Evolutionary conservation across 30 jellyfish, hydroid and myxozoan genomes (phyloP), one percentile per base, ranked within the genome.

Genomic region (Aurelia aurita complex sp. Pacific): DNA sequence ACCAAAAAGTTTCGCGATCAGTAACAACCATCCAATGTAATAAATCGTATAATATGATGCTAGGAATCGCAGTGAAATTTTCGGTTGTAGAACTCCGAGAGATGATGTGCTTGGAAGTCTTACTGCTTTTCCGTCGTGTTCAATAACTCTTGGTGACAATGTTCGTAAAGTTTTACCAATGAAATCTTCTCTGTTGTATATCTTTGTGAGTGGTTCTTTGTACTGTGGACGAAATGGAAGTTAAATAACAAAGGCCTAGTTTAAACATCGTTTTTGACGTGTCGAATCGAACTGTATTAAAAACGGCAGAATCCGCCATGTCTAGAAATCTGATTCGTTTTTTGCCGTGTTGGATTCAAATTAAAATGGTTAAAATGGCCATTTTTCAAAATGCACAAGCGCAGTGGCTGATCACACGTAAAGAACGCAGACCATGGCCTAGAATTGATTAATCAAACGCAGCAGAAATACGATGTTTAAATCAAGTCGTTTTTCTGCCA

Each of bases 11-110:
- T 43, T 79, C 38, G 93, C 64, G 2, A 90, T 53, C 50, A 90
- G 61, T 68, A 82, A 14, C 64, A 90, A 77, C 97, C 94, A 90
- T 14, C 66, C 64, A 0, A 79, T 54, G 87, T 85, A 91, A 75
- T 73, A 94, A 18, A 91, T 19, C 17, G 93, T 67, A 85, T 91
- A 91, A 74, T 85, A 85, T 10, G 98, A 91, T 13, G 89, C 96
- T 12, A 89, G 80, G 63, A 73, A 91, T 10, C 98, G 90, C 42
- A 91, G 95, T 4, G 96, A 91, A 54, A 91, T 65, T 23, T 88
- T 86, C 51, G 97, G 97, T 29, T 76, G 73, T 12, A 82, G 69
- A 11, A 72, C 38, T 13, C 86, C 93, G 19, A 66, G 62, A 10
- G 67, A 18, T 32, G 35, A 13, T 4, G 77, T 52, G 52, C 67